Evolutionary conservation across 2,888 invertebrate genomes (phyloP).

Genomic region (Cheilosia urbana): DNA sequence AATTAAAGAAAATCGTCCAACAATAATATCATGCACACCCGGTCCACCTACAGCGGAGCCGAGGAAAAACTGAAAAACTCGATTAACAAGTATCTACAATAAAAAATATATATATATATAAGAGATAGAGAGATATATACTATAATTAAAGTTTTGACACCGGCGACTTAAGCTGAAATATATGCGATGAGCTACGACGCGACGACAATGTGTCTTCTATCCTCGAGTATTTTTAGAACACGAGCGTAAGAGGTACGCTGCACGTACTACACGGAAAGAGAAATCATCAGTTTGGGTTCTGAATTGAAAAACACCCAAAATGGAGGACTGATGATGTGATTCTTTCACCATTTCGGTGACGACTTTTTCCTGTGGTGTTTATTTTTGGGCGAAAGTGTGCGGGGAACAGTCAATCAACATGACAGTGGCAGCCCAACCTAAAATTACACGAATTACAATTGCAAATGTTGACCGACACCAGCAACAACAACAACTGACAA

Average conservation of each 20-base stretch:
- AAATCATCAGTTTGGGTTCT: conserved; percentile 29
- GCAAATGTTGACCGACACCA: conserved; percentile 57
- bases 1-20: conserved; percentile 47
- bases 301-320: conserved; percentile 39
- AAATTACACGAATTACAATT: conserved; percentile 40
- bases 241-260: not conserved
- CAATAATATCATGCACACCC: conserved; percentile 58
- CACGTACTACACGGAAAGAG: conserved; percentile 2
- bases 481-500: not conserved
- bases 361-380: conserved; percentile 1
- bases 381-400: conserved; percentile 37
- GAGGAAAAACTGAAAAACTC: conserved; percentile 58
- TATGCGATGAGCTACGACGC: conserved; percentile 10
- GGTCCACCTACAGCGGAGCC: conserved; percentile 59
- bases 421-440: conserved; percentile 19
- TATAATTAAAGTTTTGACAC: conserved; percentile 60
- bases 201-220: conserved; percentile 31
- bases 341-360: conserved; percentile 23
- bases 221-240: conserved; percentile 36
- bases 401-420: conserved; percentile 20
- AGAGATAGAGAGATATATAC: conserved; percentile 29
- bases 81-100: conserved; percentile 40
- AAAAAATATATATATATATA: not conserved
- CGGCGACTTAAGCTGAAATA: conserved; percentile 33
- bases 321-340: conserved; percentile 34